Evolutionary conservation across 2,888 invertebrate genomes (phyloP).

Genomic region (Theretra japonica): DNA sequence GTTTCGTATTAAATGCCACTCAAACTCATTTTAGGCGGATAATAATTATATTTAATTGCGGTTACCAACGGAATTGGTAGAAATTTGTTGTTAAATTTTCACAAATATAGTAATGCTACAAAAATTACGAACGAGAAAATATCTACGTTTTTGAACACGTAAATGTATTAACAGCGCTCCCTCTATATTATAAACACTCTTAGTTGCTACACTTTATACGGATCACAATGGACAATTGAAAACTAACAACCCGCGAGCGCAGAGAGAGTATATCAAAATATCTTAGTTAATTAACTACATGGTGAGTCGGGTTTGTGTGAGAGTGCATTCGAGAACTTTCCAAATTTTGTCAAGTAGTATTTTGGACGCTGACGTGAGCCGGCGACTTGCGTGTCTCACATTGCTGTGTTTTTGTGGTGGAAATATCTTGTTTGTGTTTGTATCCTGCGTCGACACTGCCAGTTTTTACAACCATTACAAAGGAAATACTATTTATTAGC

Average conservation of each 20-base stretch:
- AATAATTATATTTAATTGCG: no score
- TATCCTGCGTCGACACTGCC: conserved; percentile 2
- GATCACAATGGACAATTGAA: conserved; percentile 21
- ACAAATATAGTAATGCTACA: no score
- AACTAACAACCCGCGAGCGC: conserved; percentile 1
- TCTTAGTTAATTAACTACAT: conserved; percentile 19
- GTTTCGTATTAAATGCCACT: no score
- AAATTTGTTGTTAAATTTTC: no score
- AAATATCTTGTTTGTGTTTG: not conserved
- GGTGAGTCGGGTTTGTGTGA: not conserved
- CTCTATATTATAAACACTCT: no score
- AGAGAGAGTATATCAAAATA: conserved; percentile 16
- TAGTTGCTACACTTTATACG: conserved; percentile 9
- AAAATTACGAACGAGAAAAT: no score
- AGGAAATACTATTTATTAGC: conserved; percentile 22
- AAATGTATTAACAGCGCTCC: no score
- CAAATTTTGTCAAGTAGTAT: conserved; percentile 20
- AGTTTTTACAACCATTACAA: conserved; percentile 10
- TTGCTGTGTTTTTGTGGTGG: conserved; percentile 17
- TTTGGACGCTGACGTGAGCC: not conserved
- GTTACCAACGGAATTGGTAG: no score
- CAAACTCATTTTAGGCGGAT: no score
- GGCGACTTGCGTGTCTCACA: conserved; percentile 7
- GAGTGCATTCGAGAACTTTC: conserved; percentile 24
- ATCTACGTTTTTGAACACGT: no score